Base-by-base conservation (phyloP, 2,113 vertebrate species). In the Scomber scombrus region DNA sequence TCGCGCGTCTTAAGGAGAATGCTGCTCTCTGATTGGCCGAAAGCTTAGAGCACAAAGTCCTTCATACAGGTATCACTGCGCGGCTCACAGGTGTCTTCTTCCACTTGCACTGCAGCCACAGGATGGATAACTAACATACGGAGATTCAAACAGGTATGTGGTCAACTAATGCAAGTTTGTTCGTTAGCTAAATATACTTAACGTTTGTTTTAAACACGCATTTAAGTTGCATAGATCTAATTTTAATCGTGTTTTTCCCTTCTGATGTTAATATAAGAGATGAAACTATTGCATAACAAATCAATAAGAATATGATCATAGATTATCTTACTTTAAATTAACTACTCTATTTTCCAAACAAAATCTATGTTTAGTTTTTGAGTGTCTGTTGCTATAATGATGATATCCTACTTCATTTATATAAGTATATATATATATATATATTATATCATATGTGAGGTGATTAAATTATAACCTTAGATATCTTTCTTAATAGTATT, bases 1-100 rank as follows among this genome's bases (percentile, higher is more conserved):
- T 72, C 9, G 21, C 14, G 34, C 12, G 71, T 69, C 45, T 81
- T 71, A 81, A 80, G 26, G 63, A 66, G 16, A 60, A 58, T 26
- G 61, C 64, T 43, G 76, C 72, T 18, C 55, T 77, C 54, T 82
- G 85, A 92, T 87, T 92, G 92, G 92, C 84, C 87, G 3, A 68
- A 12, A 50, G 85, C 81, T 85, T 57, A 80, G 56, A 2, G 84
- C 65, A 55, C 82, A 81, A 86, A 88, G 84, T 84, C 85, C 80
- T 13, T 58, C 45, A 0, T 8, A 81, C 86, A 89, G 85, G 88
- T 88, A 23, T 68, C 49, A 47, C 56, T 2, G 56, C 58, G 51
- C 29, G 31, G 62, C 71, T 67, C 72, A 18, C 34, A 14, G 7
- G 34, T 18, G 5, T 16, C 51, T 63, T 16, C 51, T 63, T 19